A percentile compares a stretch with the other conserved stretches of the same genome.
These are phyloP conservation scores for Columba livia DNA, from an alignment of 2,113 vertebrate genomes.

Conservation along the genomic window DNA sequence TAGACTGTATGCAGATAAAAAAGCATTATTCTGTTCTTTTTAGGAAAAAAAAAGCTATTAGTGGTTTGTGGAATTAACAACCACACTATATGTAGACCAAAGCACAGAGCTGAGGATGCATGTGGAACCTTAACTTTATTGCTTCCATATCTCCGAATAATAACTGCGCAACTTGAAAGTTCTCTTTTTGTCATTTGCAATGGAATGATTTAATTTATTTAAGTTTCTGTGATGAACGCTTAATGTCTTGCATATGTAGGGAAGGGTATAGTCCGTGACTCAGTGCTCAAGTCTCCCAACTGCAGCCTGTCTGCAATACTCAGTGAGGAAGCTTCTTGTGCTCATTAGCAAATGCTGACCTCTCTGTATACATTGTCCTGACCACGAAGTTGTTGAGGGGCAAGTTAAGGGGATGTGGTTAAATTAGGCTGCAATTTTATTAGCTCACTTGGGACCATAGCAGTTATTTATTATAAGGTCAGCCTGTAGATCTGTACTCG, in stretches of 20 bases:
- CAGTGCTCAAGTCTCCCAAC: neutral
- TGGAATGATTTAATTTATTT: constrained; percentile 57
- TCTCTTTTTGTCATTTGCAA: constrained; percentile 34
- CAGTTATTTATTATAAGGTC: neutral
- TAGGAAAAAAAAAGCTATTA: neutral
- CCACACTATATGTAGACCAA: neutral
- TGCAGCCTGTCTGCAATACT: neutral
- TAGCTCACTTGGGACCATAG: neutral
- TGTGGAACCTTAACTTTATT: constrained; percentile 50
- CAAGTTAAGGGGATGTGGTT: constrained; percentile 22
- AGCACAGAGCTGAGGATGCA: neutral
- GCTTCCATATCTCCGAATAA: constrained; percentile 47
- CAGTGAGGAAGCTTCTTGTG: neutral
- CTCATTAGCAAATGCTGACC: constrained; percentile 12
- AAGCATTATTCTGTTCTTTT: neutral
- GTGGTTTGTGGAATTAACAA: neutral
- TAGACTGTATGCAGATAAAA: neutral
- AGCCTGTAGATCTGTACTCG: neutral
- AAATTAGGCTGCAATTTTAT: constrained; percentile 11
- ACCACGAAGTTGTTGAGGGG: neutral
- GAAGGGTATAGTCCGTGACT: neutral
- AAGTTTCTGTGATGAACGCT: constrained; percentile 52
- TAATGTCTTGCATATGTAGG: constrained; percentile 54
- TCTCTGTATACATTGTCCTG: constrained; percentile 9
- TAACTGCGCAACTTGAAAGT: constrained; percentile 28